phyloP scores from a whole-genome alignment of 2,113 vertebrate genomes.

The Equus quagga region DNA sequence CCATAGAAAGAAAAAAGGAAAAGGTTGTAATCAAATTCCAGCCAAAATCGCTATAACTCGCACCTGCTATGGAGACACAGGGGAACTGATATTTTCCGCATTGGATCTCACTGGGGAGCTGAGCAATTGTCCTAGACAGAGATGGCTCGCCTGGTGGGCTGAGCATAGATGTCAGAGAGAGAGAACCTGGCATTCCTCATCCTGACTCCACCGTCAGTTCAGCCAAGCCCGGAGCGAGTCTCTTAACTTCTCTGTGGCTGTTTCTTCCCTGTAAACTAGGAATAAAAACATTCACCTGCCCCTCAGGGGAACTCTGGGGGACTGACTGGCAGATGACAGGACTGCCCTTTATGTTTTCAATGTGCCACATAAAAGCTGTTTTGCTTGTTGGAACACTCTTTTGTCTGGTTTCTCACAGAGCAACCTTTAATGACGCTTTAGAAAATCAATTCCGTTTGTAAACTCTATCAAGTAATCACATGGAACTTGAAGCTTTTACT shows the following conservation, averaged over 20 bases:
- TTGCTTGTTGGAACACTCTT: conserved; percentile 56
- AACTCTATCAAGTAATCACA: conserved; percentile 53
- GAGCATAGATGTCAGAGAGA: background rate
- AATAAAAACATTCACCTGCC: conserved; percentile 74
- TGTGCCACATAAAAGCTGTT: conserved; percentile 64
- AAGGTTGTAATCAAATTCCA: background rate
- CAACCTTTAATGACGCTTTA: conserved; percentile 70
- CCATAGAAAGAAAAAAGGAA: background rate
- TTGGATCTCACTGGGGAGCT: background rate
- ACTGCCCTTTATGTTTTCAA: conserved; percentile 70
- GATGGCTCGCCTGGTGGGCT: background rate
- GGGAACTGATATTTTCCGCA: background rate
- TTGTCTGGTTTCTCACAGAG: conserved; percentile 71
- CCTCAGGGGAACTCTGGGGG: conserved; percentile 34
- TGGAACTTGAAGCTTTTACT: conserved; percentile 24
- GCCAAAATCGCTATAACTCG: background rate
- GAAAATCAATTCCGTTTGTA: conserved; percentile 70
- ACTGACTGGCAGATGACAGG: conserved; percentile 60
- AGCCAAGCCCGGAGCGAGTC: background rate
- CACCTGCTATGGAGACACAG: background rate
- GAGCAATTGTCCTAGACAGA: background rate
- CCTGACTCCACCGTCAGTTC: background rate
- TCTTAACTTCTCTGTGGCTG: conserved; percentile 36
- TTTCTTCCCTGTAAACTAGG: conserved; percentile 40
- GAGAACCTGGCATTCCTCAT: background rate